Evolutionary conservation across 2,888 invertebrate species (phyloP).

Genomic region (Erebia palarica): DNA sequence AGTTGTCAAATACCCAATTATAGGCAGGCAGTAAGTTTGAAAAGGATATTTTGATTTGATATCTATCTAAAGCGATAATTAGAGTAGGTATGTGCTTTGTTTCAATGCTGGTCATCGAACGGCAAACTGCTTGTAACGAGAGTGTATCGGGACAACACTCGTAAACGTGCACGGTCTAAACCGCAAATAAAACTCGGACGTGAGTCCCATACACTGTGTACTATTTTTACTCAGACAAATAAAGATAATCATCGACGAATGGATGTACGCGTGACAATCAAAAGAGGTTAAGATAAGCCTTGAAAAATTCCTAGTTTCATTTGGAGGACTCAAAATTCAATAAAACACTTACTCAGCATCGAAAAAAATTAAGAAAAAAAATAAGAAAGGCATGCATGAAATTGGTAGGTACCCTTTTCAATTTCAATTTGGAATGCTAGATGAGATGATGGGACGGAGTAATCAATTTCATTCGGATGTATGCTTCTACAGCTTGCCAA

Average conservation of each 20-base stretch:
- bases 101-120: constrained; percentile 24
- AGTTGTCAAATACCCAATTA: no score
- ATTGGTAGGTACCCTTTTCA: no score
- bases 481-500: no score
- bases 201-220: constrained; percentile 42
- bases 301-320: no score
- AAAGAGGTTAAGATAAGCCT: no score
- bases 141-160: constrained; percentile 39
- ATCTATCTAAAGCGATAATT: constrained; percentile 10
- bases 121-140: constrained; percentile 48
- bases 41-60: not conserved
- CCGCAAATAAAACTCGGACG: constrained; percentile 58
- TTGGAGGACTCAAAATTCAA: no score
- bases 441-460: no score
- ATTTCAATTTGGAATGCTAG: no score
- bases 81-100: constrained; percentile 7
- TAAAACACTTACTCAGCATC: no score
- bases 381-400: no score
- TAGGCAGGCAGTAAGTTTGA: not conserved
- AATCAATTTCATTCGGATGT: no score
- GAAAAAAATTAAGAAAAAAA: no score
- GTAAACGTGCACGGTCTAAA: constrained; percentile 45
- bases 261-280: not conserved
- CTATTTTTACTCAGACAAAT: not conserved
- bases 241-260: not conserved